Conservation (phyloP, 2,888 invertebrate species). For the Orthosia gracilis region DNA sequence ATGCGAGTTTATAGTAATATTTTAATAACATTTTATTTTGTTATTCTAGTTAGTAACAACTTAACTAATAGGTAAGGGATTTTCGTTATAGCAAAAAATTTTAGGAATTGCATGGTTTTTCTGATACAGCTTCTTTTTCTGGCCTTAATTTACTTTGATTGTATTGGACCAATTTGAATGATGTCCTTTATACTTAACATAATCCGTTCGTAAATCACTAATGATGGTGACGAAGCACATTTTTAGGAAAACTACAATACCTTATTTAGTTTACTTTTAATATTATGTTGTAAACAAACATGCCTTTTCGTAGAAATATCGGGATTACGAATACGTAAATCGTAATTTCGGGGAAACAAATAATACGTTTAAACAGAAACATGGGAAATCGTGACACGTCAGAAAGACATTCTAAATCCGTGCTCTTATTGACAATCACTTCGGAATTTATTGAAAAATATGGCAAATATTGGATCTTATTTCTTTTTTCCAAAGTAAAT, state of each 20-base stretch:
- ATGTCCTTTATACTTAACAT: too few species aligned
- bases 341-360: slow-evolving; percentile 25
- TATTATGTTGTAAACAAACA: slow-evolving; percentile 32
- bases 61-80: too few species aligned
- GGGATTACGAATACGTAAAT: slow-evolving; percentile 22
- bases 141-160: too few species aligned
- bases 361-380: slow-evolving; percentile 7
- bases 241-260: background rate
- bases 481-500: too few species aligned
- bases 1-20: too few species aligned
- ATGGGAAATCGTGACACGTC: slow-evolving; percentile 13
- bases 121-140: too few species aligned
- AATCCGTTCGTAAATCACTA: background rate
- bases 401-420: slow-evolving; percentile 15
- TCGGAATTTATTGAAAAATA: background rate
- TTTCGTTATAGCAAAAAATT: too few species aligned
- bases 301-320: slow-evolving; percentile 26
- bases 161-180: too few species aligned
- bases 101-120: too few species aligned
- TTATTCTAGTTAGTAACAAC: too few species aligned
- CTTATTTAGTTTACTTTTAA: background rate
- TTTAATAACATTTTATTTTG: too few species aligned
- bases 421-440: slow-evolving; percentile 13
- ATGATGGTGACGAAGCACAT: background rate
- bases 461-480: too few species aligned